Conservation (phyloP, 2,888 invertebrate genomes). For the Leptinotarsa rubiginosa region DNA sequence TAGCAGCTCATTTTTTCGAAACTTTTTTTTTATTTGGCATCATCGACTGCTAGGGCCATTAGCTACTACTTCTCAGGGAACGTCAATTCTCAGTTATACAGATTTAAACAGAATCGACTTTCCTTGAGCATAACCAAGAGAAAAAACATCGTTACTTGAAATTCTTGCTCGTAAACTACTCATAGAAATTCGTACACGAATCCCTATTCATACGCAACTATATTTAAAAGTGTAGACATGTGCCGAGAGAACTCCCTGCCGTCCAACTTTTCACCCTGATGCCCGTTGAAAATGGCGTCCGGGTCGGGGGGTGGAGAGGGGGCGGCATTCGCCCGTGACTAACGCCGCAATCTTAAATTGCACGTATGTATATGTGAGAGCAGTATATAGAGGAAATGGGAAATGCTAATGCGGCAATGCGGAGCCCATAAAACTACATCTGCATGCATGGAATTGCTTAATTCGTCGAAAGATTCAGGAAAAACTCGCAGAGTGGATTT, state of each 20-base stretch:
- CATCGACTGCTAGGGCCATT: no score
- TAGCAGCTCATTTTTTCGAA: no score
- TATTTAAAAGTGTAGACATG: slow-evolving; percentile 51
- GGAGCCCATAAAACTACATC: slow-evolving; percentile 54
- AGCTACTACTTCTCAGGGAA: no score
- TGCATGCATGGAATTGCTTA: slow-evolving; percentile 55
- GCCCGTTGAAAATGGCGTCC: slow-evolving; percentile 16
- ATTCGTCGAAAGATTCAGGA: slow-evolving; percentile 39
- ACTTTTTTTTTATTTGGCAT: no score
- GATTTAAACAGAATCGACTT: no score
- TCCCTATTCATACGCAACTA: slow-evolving; percentile 35
- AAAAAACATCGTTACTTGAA: neutral
- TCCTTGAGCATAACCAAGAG: no score
- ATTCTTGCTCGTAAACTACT: neutral
- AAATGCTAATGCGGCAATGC: slow-evolving; percentile 56
- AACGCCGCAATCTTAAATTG: slow-evolving; percentile 55
- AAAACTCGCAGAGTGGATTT: slow-evolving; percentile 5
- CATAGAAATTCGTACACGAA: neutral
- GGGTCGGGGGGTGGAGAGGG: neutral
- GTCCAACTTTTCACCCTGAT: slow-evolving; percentile 49
- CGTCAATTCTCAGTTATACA: no score
- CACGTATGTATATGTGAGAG: slow-evolving; percentile 51
- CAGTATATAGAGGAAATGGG: slow-evolving; percentile 53
- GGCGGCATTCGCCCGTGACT: slow-evolving; percentile 47
- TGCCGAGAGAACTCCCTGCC: slow-evolving; percentile 48